Conservation (phyloP, 2,113 vertebrate genomes). For the Callocephalon fimbriatum region DNA sequence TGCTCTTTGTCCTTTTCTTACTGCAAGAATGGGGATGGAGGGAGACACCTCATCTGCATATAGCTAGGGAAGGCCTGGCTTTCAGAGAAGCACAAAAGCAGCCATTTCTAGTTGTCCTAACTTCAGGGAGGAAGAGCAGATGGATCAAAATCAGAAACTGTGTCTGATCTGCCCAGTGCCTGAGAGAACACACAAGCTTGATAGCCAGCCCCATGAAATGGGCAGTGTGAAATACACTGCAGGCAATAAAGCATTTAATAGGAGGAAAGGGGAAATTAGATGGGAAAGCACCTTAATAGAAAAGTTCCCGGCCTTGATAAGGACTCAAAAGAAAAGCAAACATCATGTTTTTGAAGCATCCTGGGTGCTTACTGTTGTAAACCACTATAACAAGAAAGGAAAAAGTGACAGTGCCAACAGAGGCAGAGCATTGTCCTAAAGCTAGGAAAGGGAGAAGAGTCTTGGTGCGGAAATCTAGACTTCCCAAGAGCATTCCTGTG, state of each 20-base stretch:
- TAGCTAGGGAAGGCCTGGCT: neutral
- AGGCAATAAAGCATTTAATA: neutral
- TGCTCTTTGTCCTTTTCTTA: neutral
- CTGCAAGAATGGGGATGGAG: neutral
- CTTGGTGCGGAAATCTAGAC: conserved; percentile 26
- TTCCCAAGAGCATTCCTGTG: neutral
- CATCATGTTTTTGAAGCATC: neutral
- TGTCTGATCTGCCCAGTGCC: neutral
- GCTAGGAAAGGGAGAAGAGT: neutral
- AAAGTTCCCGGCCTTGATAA: neutral
- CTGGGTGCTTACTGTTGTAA: neutral
- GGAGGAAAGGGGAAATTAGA: neutral
- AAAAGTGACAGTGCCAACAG: neutral
- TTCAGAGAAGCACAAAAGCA: neutral
- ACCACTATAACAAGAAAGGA: neutral
- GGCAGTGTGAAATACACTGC: neutral
- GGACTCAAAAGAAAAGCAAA: neutral
- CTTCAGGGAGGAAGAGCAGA: neutral
- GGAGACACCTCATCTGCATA: neutral
- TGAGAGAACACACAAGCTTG: neutral
- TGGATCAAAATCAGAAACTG: neutral
- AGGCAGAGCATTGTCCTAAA: neutral
- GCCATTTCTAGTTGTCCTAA: neutral
- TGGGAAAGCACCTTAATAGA: neutral
- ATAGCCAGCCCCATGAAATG: neutral